Evolutionary conservation across 1,140 invertebrate genomes (phyloP).

Genomic region (Myzus persicae): DNA sequence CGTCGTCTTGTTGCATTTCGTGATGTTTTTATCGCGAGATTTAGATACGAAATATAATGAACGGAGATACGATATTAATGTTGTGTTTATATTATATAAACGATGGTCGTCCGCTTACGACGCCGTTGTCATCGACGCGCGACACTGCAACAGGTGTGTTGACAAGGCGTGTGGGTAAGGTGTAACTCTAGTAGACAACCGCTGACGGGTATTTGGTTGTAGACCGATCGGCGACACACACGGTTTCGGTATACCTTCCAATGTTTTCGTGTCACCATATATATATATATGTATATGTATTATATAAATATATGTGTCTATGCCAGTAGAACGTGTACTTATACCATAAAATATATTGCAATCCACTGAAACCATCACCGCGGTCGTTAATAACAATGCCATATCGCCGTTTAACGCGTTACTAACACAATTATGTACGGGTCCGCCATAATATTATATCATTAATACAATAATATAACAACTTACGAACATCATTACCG

Average conservation of each 20-base stretch:
- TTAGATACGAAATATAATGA: no score
- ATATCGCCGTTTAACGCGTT: neutral
- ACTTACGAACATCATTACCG: neutral
- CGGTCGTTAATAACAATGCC: neutral
- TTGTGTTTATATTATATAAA: neutral
- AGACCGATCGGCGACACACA: neutral
- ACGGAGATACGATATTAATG: neutral
- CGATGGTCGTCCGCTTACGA: neutral
- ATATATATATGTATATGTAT: neutral
- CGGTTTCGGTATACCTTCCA: neutral
- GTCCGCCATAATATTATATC: neutral
- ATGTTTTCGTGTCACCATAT: neutral
- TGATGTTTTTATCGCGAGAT: neutral
- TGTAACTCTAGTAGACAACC: neutral
- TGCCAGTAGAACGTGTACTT: neutral
- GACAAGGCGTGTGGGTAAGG: neutral
- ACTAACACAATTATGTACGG: neutral
- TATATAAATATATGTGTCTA: neutral
- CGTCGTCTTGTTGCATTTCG: neutral
- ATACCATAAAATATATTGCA: neutral
- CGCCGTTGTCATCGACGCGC: neutral
- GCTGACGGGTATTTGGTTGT: neutral
- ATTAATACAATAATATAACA: no score
- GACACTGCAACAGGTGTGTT: neutral
- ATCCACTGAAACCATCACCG: neutral